A percentile compares a stretch with the other conserved stretches of the same genome.
Evolutionary conservation across 2,797 vertebrate species (phyloP).

Genomic region (Oreonectes daqikongensis): DNA sequence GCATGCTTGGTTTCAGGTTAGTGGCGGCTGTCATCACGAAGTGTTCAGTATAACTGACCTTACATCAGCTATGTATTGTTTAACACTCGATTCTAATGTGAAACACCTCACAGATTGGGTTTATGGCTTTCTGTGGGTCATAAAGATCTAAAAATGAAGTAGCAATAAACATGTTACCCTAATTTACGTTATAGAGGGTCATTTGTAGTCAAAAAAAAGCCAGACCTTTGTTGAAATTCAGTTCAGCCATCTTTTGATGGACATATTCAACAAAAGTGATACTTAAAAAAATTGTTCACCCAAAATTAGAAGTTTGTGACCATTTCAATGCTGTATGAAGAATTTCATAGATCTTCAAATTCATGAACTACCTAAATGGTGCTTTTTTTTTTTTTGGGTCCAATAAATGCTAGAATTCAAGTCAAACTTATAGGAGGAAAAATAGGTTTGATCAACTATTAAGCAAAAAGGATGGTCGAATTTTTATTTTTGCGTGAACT

Average conservation of each 20-base stretch:
- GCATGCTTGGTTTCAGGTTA: background rate
- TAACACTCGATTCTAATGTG: background rate
- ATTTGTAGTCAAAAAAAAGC: no score
- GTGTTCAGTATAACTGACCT: background rate
- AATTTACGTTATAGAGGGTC: no score
- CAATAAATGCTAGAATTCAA: no score
- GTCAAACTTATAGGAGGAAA: background rate
- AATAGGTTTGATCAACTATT: background rate
- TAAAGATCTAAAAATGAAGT: background rate
- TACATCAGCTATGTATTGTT: background rate
- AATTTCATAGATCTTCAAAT: no score
- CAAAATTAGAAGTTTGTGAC: background rate
- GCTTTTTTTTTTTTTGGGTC: no score
- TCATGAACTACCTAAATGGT: no score
- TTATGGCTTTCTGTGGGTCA: slow-evolving; percentile 5
- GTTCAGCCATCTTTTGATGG: slow-evolving; percentile 2
- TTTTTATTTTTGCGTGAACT: slow-evolving; percentile 7
- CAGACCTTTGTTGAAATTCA: no score
- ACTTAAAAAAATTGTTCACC: slow-evolving; percentile 11
- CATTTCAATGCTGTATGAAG: background rate
- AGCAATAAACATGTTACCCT: background rate
- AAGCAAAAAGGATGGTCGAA: background rate
- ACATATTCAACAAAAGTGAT: slow-evolving; percentile 5
- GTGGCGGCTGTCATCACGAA: background rate
- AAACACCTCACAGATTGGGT: slow-evolving; percentile 7